Evolutionary conservation across 2,797 vertebrate species (phyloP), one percentile per base, ranked within the genome.

Genomic region (Ateles fusciceps): DNA sequence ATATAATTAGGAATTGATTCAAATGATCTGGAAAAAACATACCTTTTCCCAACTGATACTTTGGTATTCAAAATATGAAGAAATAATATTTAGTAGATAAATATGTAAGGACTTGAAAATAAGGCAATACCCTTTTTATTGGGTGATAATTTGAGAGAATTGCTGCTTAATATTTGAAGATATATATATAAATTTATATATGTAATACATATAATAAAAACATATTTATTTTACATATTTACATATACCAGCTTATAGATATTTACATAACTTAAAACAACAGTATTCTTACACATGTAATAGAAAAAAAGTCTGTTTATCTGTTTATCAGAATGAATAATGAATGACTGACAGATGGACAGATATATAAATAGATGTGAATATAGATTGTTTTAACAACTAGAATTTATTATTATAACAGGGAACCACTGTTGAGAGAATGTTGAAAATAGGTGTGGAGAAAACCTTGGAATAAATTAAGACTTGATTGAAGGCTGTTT

Each of bases 51-150:
- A 89, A 61, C 22, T 30, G 30, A 12, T 71, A 52, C 17, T 89
- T 89, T 94, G 26, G 30, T 83, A 44, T 78, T 96, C 28, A 78
- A 84, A 94, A 96, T 85, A 74, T 19, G 81, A 79, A 39, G 7
- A 94, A 84, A 79, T 30, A 10, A 13, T 26, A 74, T 87, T 78
- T 78, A 13, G 57, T 64, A 44, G 68, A 1, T 79, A 22, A 95
- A 93, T 79, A 44, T 72, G 55, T 68, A 84, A 95, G 19, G 28
- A 48, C 26, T 85, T 76, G 8, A 92, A 52, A 78, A 86, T 42
- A 85, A 61, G 19, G 2, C 1, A 71, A 89, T 85, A 30, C 0
- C 1, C 44, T 80, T 86, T 95, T 57, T 71, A 59, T 44, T 68
- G 50, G 55, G 19, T 11, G 21, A 92, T 83, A 92, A 46, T 50